Evolutionary conservation across 2,888 invertebrate species (phyloP).

Genomic region (Desoria tigrina): DNA sequence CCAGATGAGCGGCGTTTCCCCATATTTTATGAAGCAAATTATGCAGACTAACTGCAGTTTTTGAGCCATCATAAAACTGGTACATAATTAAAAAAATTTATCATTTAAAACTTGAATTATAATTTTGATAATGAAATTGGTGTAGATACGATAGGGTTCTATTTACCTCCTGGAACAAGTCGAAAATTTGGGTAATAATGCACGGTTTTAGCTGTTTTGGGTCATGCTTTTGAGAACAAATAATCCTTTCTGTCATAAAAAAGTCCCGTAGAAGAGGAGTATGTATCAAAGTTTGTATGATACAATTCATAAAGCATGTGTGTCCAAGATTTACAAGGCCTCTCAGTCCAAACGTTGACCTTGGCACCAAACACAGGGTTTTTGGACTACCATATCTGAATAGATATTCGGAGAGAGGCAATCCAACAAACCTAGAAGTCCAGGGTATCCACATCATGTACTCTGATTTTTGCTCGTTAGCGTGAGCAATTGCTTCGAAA

Average conservation of each 20-base stretch:
- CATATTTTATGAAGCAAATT: constrained; percentile 75
- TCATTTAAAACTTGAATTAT: constrained; percentile 1
- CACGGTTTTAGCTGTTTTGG: constrained; percentile 60
- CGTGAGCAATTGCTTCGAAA: constrained; percentile 59
- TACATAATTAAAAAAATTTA: neutral
- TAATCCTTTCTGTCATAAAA: constrained; percentile 90
- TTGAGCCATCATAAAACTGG: constrained; percentile 89
- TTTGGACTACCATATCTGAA: constrained; percentile 55
- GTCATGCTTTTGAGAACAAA: constrained; percentile 62
- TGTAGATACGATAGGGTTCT: constrained; percentile 22
- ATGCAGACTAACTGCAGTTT: constrained; percentile 83
- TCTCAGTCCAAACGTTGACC: constrained; percentile 67
- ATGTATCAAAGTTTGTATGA: constrained; percentile 92
- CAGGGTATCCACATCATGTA: constrained; percentile 35
- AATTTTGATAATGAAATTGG: too few species aligned
- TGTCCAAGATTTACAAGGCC: constrained; percentile 94
- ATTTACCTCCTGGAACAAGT: constrained; percentile 82
- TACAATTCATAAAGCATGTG: constrained; percentile 98
- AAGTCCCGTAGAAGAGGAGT: constrained; percentile 92
- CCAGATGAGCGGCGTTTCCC: constrained; percentile 79
- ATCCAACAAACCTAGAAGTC: constrained; percentile 63
- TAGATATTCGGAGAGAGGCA: constrained; percentile 79
- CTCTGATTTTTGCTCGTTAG: constrained; percentile 54
- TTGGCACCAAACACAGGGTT: constrained; percentile 30
- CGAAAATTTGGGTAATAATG: constrained; percentile 92